phyloP scores from a whole-genome alignment of 2,113 vertebrate species.

The Corythornis cristatus region DNA sequence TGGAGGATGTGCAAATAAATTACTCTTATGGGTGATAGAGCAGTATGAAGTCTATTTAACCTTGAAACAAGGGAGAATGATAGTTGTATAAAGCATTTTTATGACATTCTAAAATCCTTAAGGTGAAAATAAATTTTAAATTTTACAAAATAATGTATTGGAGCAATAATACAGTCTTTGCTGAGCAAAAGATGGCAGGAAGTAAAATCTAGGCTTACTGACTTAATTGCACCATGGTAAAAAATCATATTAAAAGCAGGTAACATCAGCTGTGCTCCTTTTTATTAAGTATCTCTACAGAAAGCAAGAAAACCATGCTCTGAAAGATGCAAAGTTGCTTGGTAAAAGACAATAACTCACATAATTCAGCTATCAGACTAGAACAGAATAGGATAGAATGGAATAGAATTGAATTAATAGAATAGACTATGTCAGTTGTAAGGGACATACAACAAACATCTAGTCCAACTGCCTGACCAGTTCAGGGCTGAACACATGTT shows the following conservation, averaged over 20 bases:
- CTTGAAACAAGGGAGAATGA: not conserved
- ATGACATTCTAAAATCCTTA: not conserved
- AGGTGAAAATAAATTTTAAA: not conserved
- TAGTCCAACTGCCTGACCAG: not conserved
- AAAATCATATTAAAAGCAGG: not conserved
- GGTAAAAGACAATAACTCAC: not conserved
- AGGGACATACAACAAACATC: not conserved
- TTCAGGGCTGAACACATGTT: not conserved
- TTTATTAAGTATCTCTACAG: not conserved
- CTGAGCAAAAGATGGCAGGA: not conserved
- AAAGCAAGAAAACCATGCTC: not conserved
- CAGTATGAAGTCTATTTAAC: not conserved
- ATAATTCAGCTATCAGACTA: not conserved
- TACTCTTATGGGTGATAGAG: not conserved
- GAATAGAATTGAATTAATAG: not conserved
- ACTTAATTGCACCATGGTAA: not conserved
- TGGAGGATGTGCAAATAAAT: fast-evolving
- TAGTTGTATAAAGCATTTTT: not conserved
- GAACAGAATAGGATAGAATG: not conserved
- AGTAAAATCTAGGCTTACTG: not conserved
- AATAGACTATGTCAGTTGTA: not conserved
- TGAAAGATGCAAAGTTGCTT: not conserved
- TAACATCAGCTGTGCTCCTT: not conserved
- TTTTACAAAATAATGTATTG: not conserved
- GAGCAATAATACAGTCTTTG: not conserved